Percentiles rank a stretch among this genome's conserved stretches.
Evolutionary conservation across 1,140 invertebrate species (phyloP).

Genomic region (Diabrotica undecimpunctata): DNA sequence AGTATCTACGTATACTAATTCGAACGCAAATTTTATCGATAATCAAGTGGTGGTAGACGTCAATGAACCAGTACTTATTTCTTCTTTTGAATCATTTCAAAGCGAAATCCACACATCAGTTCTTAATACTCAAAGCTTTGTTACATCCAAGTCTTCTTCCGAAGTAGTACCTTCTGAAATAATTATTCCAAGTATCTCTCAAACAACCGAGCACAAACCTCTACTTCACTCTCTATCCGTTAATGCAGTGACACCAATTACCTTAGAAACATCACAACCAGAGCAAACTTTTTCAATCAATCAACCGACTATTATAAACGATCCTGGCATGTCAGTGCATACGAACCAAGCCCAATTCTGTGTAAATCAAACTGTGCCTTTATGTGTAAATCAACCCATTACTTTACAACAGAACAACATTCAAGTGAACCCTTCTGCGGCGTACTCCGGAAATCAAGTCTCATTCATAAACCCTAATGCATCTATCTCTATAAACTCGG

Average conservation of each 20-base stretch:
- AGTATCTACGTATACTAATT: slow-evolving; percentile 39
- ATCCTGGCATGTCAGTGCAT: slow-evolving; percentile 17
- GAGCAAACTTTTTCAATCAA: slow-evolving; percentile 22
- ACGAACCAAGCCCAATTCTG: slow-evolving; percentile 28
- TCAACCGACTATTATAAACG: slow-evolving; percentile 21
- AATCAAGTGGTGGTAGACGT: slow-evolving; percentile 21
- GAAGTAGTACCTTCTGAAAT: slow-evolving; percentile 31
- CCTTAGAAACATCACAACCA: slow-evolving; percentile 14
- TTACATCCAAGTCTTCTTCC: slow-evolving; percentile 32
- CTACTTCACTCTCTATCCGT: slow-evolving; percentile 20
- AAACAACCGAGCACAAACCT: slow-evolving; percentile 26
- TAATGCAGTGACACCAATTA: slow-evolving; percentile 19
- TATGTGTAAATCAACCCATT: slow-evolving; percentile 33
- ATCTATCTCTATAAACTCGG: slow-evolving; percentile 15
- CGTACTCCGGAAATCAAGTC: slow-evolving; percentile 16
- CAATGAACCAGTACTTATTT: slow-evolving; percentile 37
- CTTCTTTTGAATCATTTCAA: slow-evolving; percentile 45
- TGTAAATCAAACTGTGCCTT: slow-evolving; percentile 31
- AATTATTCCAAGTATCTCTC: slow-evolving; percentile 30
- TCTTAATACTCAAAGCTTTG: slow-evolving; percentile 40
- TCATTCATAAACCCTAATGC: slow-evolving; percentile 18
- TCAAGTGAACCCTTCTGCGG: slow-evolving; percentile 22
- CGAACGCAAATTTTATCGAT: slow-evolving; percentile 6
- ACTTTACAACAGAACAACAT: slow-evolving; percentile 25
- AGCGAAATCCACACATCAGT: slow-evolving; percentile 45